Base-by-base conservation (phyloP, 2,113 vertebrate species). In the Pardalotus punctatus region DNA sequence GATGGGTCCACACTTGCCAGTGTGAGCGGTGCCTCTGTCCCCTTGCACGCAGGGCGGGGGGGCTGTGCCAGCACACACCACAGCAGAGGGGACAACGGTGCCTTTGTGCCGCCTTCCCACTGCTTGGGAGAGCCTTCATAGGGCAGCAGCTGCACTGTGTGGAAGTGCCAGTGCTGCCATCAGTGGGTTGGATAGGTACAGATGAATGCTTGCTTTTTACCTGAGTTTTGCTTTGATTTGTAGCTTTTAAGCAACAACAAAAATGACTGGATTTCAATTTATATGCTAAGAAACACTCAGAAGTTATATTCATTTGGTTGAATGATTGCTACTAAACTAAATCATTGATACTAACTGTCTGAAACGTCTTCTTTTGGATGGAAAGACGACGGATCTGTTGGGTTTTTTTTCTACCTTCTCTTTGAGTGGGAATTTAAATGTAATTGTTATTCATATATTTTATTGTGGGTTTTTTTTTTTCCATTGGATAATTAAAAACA, bases 11-110 rank as follows among this genome's bases (percentile, higher is more conserved):
- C 29, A 5, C 48, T 50, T 71, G 17, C 24, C 38, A 12, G 35
- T 22, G 65, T 27, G 1, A 0, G 10, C 61, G 40, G 76, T 72
- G 61, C 36, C 29, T 48, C 71, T 53, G 42, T 43, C 21, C 74
- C 27, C n/a, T 33, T 36, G 47, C 53, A 21, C 61, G 3, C 2
- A 6, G 76, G 51, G 40, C 51, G 36, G 61, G n/a, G 28, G 38
- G 65, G 10, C 47, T 4, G 36, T 2, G 5, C 45, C 82, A 77
- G 67, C 1, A 4, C 31, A 4, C 0, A 1, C n/a, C 4, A 0
- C 57, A 58, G 50, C 0, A 0, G 15, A 38, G 43, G 53, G 57
- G 28, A 58, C 6, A 0, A 1, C 5, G 1, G 16, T 66, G 31
- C 58, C 74, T 16, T 74, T 2, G 4, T 69, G 48, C 58, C 28